phyloP scores from a whole-genome alignment of 30 jellyfish, hydroid and myxozoan species.

The Hydra vulgaris region DNA sequence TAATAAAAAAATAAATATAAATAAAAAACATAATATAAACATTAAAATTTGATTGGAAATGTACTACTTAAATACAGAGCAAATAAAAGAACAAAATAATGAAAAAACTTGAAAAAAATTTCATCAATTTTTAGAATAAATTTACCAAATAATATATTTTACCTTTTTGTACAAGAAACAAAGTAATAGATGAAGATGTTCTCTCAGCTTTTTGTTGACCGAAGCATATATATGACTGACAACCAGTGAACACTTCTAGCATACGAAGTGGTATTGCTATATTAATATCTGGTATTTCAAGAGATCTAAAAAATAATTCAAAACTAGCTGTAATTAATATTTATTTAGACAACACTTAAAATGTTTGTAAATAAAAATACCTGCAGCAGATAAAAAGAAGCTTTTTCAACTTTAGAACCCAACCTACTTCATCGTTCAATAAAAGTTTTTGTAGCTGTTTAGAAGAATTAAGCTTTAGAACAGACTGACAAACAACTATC shows the following conservation, averaged over 20 bases:
- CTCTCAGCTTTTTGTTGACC: constrained; percentile 4
- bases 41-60: too few species aligned
- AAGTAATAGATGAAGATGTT: constrained; percentile 11
- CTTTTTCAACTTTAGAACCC: constrained; percentile 45
- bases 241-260: constrained; percentile 54
- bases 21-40: too few species aligned
- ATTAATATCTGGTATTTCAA: constrained; percentile 23
- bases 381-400: constrained; percentile 61
- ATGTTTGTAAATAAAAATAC: constrained; percentile 9
- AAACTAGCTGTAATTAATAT: neutral
- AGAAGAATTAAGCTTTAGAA: constrained; percentile 36
- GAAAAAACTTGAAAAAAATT: too few species aligned
- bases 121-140: too few species aligned
- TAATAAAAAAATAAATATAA: too few species aligned
- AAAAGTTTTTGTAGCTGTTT: constrained; percentile 1
- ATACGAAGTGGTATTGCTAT: constrained; percentile 62
- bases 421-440: constrained; percentile 4
- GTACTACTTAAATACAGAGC: too few species aligned
- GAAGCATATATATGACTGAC: constrained; percentile 7
- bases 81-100: too few species aligned
- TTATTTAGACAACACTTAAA: neutral
- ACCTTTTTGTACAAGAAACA: constrained; percentile 33
- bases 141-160: too few species aligned
- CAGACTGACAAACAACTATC: constrained; percentile 48
- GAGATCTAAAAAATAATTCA: constrained; percentile 21